Conservation (phyloP, 2,888 invertebrate species). For the Cryptocephalus moraei region DNA sequence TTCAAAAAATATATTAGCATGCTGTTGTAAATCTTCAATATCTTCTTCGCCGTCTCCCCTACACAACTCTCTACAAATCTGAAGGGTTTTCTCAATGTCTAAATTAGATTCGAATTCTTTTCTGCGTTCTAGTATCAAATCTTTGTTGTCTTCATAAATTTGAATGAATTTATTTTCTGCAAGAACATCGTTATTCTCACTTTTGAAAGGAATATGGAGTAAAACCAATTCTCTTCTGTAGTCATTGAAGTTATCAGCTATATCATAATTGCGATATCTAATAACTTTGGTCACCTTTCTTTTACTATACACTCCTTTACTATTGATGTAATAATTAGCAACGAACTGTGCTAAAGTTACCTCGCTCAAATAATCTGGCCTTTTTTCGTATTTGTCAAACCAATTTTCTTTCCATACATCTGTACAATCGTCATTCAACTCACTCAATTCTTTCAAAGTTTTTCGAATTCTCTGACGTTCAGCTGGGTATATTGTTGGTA, state of each 20-base stretch:
- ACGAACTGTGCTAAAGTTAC: constrained; percentile 32
- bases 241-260: constrained; percentile 24
- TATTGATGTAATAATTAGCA: constrained; percentile 18
- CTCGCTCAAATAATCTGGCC: not conserved
- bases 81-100: constrained; percentile 25
- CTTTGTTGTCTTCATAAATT: constrained; percentile 26
- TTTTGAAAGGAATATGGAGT: constrained; percentile 26
- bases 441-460: not conserved
- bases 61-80: constrained; percentile 31
- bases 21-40: no score
- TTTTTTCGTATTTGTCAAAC: not conserved
- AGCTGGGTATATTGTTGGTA: not conserved
- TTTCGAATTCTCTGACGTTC: not conserved
- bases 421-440: not conserved
- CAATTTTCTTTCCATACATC: not conserved
- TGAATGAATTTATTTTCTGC: constrained; percentile 26
- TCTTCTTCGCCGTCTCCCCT: not conserved
- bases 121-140: constrained; percentile 19
- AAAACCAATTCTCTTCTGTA: constrained; percentile 30
- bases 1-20: no score
- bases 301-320: constrained; percentile 5
- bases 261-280: constrained; percentile 30
- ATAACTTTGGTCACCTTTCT: constrained; percentile 24
- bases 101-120: constrained; percentile 28
- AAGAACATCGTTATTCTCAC: constrained; percentile 30